phyloP scores from a whole-genome alignment of 2,113 vertebrate species.

The Thamnophis sirtalis region DNA sequence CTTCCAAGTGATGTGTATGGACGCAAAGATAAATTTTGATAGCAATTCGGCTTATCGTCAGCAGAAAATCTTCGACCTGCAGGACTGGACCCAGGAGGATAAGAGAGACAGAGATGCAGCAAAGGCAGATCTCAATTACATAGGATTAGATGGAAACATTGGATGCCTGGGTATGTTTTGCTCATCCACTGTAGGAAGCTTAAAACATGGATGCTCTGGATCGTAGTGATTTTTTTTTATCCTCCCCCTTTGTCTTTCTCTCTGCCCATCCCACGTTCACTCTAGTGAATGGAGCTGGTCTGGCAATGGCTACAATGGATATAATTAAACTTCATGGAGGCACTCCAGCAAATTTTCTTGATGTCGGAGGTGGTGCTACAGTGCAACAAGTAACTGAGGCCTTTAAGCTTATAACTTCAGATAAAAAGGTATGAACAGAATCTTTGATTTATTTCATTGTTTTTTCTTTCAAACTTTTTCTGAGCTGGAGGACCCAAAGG shows the following conservation, averaged over 20 bases:
- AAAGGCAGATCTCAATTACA: constrained; percentile 91
- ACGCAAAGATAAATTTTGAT: constrained; percentile 98
- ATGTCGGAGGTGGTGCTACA: constrained; percentile 97
- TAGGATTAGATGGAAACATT: constrained; percentile 93
- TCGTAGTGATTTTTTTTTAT: background rate
- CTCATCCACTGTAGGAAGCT: background rate
- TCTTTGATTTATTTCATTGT: background rate
- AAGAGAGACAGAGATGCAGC: constrained; percentile 86
- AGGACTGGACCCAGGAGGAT: constrained; percentile 97
- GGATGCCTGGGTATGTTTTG: constrained; percentile 86
- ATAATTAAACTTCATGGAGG: constrained; percentile 98
- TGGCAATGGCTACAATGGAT: constrained; percentile 99
- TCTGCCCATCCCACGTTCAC: constrained; percentile 28
- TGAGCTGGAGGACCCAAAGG: background rate
- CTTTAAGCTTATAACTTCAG: constrained; percentile 98
- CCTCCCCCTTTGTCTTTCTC: constrained; percentile 4
- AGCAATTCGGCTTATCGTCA: constrained; percentile 92
- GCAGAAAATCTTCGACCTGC: constrained; percentile 87
- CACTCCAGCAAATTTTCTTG: constrained; percentile 96
- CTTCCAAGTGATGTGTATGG: constrained; percentile 92
- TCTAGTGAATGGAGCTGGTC: constrained; percentile 93
- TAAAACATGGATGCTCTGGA: background rate
- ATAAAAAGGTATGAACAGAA: constrained; percentile 84
- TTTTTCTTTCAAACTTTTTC: background rate
- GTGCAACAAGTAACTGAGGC: constrained; percentile 98